Base-by-base conservation (phyloP, 2,113 vertebrate genomes). In the Furnarius figulus region DNA sequence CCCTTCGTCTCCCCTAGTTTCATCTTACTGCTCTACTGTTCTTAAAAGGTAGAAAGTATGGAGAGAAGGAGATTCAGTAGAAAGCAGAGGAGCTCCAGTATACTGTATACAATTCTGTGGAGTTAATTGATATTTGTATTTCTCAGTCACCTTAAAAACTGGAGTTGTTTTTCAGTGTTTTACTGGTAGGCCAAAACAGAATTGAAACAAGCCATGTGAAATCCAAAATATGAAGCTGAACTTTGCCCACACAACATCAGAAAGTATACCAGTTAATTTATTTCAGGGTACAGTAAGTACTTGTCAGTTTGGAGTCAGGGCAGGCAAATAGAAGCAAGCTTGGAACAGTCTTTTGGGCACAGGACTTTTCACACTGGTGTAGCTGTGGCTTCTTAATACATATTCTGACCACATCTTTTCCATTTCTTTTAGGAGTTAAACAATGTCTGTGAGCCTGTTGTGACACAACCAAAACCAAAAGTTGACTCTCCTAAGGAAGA, bases 381-480 rank as follows among this genome's bases (percentile, higher is more conserved):
- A 74, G 24, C 22, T 74, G 3, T 67, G 13, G 8, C 24, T 61
- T 16, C 28, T 74, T 39, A 31, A 30, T 27, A 8, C 4, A 0
- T 33, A 4, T 70, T 72, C 23, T 87, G 28, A 55, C 27, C 9
- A 22, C 7, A 71, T 73, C 42, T 93, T 79, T 59, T 87, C 31
- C 63, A 44, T 37, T 44, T 77, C 39, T 82, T 87, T 44, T 83
- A 99, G 98, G 98, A 98, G 42, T 87, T 99, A 84, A 96, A 97
- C 68, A 97, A 93, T 56, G 53, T 97, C 23, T 99, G 98, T 95
- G 98, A 98, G 62, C 97, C 98, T 8, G 84, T 98, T 42, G 98
- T 99, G 56, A 98, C 97, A 71, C 98, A 99, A 50, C 98, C 98
- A 28, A 99, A 98, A 92, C 98, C 98, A 58, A 98, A 98, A 96